phyloP scores from a whole-genome alignment of 1,140 invertebrate species.

The Drosophila rufa region DNA sequence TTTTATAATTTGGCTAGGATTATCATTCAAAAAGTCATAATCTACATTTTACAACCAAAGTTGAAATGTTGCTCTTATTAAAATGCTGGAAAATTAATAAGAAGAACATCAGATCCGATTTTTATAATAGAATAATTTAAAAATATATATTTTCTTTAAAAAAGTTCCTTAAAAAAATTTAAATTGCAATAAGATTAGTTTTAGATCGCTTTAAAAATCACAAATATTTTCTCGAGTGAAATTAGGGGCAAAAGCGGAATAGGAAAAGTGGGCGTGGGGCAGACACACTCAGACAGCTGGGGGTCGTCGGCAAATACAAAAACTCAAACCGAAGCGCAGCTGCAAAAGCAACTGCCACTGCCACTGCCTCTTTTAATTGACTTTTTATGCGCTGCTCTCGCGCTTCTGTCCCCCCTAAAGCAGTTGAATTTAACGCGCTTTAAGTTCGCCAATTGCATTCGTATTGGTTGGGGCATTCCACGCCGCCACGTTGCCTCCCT shows the following conservation, averaged over 20 bases:
- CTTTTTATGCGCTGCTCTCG: constrained; percentile 77
- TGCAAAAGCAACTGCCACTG: constrained; percentile 72
- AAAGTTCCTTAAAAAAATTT: too few relatives aligned
- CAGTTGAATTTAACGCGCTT: constrained; percentile 79
- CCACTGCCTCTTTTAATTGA: constrained; percentile 73
- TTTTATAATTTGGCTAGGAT: too few relatives aligned
- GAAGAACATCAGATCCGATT: too few relatives aligned
- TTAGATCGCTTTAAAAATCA: too few relatives aligned
- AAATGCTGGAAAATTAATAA: too few relatives aligned
- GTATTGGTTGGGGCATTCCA: constrained; percentile 28
- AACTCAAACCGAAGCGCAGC: constrained; percentile 65
- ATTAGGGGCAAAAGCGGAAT: background rate
- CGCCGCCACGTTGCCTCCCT: constrained; percentile 8
- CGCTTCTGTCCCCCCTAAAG: background rate
- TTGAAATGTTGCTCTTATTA: too few relatives aligned
- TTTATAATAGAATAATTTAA: background rate
- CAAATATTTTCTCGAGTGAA: constrained; percentile 7
- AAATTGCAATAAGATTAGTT: too few relatives aligned
- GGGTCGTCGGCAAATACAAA: constrained; percentile 28
- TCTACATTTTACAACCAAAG: too few relatives aligned
- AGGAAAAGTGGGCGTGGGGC: constrained; percentile 16
- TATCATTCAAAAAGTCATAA: too few relatives aligned
- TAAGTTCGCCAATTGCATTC: constrained; percentile 67
- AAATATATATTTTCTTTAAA: background rate
- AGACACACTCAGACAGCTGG: constrained; percentile 48